A percentile compares a stretch with the other conserved stretches of the same genome.
These are phyloP conservation scores for Stegana nigrithorax DNA, from an alignment of 2,888 invertebrate species.

Conservation along the genomic window DNA sequence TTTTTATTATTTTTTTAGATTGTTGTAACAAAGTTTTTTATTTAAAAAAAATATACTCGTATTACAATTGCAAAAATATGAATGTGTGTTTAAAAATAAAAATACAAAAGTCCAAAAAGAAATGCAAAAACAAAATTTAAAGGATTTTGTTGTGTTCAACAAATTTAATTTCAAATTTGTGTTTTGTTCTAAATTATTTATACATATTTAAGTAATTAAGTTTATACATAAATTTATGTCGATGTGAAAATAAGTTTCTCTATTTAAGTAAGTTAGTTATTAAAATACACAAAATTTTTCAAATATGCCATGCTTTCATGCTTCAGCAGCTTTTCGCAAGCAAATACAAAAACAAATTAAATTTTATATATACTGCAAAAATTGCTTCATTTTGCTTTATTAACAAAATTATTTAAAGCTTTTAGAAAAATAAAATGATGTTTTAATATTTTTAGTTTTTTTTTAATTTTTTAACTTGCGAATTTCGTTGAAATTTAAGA, in stretches of 20 bases:
- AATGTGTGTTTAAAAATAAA: constrained; percentile 45
- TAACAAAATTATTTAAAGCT: too few species aligned
- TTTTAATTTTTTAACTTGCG: too few species aligned
- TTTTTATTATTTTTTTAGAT: not conserved
- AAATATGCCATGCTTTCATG: constrained; percentile 6
- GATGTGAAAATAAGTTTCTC: constrained; percentile 23
- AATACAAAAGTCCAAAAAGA: constrained; percentile 1
- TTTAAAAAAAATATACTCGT: not conserved
- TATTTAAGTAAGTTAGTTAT: constrained; percentile 28
- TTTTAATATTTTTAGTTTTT: too few species aligned
- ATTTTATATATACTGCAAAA: not conserved
- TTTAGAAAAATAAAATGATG: too few species aligned
- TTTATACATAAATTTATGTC: constrained; percentile 4
- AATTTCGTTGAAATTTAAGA: not conserved
- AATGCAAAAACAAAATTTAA: constrained; percentile 23
- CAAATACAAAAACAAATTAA: constrained; percentile 8
- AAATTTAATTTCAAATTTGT: not conserved
- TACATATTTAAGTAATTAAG: not conserved
- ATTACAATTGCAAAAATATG: constrained; percentile 36
- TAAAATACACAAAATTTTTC: constrained; percentile 22
- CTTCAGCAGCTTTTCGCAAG: constrained; percentile 8
- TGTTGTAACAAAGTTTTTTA: not conserved
- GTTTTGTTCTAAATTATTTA: not conserved
- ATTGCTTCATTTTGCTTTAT: not conserved
- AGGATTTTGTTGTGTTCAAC: constrained; percentile 50